Percentiles rank a stretch among this genome's conserved stretches.
Evolutionary conservation across 2,888 invertebrate genomes (phyloP).

Genomic region (Volucella bombylans): DNA sequence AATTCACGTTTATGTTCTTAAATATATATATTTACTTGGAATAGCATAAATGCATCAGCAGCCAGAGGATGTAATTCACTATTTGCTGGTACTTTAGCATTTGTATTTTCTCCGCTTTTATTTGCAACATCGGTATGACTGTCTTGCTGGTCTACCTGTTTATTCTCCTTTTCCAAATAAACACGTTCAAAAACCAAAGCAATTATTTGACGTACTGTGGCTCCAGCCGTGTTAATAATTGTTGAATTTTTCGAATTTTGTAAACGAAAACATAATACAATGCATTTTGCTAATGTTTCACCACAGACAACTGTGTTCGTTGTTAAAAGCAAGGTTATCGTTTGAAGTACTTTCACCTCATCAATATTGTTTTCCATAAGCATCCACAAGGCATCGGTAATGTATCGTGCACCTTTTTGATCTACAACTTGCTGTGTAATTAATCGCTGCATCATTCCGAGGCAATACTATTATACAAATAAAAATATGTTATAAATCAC

Average conservation of each 20-base stretch:
- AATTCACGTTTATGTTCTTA: not conserved
- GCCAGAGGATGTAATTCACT: constrained; percentile 92
- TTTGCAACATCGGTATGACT: constrained; percentile 42
- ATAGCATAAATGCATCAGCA: constrained; percentile 95
- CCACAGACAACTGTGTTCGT: constrained; percentile 98
- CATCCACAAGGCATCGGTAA: constrained; percentile 96
- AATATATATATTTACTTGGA: constrained; percentile 86
- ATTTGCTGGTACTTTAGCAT: constrained; percentile 73
- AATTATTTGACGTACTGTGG: constrained; percentile 97
- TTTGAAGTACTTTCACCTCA: constrained; percentile 97
- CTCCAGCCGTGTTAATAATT: constrained; percentile 98
- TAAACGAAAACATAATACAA: constrained; percentile 97
- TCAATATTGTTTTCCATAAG: constrained; percentile 97
- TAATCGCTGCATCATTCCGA: constrained; percentile 96
- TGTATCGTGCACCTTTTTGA: constrained; percentile 94
- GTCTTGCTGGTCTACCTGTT: constrained; percentile 75
- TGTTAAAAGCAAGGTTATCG: constrained; percentile 95
- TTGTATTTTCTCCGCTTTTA: constrained; percentile 67
- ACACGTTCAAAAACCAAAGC: constrained; percentile 95
- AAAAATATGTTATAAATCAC: constrained; percentile 1
- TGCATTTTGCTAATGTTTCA: constrained; percentile 95
- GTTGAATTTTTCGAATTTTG: constrained; percentile 97
- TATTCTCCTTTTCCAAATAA: constrained; percentile 78
- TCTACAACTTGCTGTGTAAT: constrained; percentile 95
- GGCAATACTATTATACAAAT: constrained; percentile 87